A percentile compares a stretch with the other conserved stretches of the same genome.
Conservation (phyloP, 1,140 invertebrate species). For the Drosophila navojoa region DNA sequence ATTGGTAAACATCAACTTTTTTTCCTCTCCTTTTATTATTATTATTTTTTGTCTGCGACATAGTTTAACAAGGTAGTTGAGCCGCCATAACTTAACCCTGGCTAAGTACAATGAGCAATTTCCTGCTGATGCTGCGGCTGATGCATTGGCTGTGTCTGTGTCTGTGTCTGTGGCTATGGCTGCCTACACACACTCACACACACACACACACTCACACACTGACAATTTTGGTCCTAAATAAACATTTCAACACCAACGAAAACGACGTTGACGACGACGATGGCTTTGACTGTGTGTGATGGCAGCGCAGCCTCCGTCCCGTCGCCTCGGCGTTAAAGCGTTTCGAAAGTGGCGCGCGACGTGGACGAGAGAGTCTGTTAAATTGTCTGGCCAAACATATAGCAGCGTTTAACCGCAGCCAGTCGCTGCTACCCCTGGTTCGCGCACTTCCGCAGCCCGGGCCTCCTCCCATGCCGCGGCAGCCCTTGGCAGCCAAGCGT, state of each 20-base stretch:
- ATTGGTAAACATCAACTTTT: slow-evolving; percentile 55
- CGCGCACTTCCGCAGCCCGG: slow-evolving; percentile 9
- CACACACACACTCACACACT: slow-evolving; percentile 10
- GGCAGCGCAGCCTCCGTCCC: slow-evolving; percentile 15
- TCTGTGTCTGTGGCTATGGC: not conserved
- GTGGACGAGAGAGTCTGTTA: slow-evolving; percentile 56
- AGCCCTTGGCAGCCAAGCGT: slow-evolving; percentile 57
- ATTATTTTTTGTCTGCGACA: slow-evolving; percentile 21
- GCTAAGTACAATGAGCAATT: slow-evolving; percentile 72
- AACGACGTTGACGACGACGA: slow-evolving; percentile 31
- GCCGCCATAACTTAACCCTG: slow-evolving; percentile 31
- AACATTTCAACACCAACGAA: slow-evolving; percentile 75
- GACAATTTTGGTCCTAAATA: slow-evolving; percentile 83
- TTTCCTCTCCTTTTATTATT: not conserved
- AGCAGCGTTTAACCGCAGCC: slow-evolving; percentile 77
- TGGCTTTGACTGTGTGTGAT: slow-evolving; percentile 22
- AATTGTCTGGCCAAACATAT: slow-evolving; percentile 73
- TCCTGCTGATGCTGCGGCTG: slow-evolving; percentile 60
- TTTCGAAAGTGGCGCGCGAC: slow-evolving; percentile 71
- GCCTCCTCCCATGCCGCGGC: not conserved
- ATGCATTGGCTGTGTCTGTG: slow-evolving; percentile 8
- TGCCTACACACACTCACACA: slow-evolving; percentile 9
- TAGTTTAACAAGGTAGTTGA: slow-evolving; percentile 55
- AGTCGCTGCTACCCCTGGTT: slow-evolving; percentile 29
- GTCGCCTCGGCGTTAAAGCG: slow-evolving; percentile 55